phyloP scores from a whole-genome alignment of 2,888 invertebrate species.

The Epistrophe grossulariae region DNA sequence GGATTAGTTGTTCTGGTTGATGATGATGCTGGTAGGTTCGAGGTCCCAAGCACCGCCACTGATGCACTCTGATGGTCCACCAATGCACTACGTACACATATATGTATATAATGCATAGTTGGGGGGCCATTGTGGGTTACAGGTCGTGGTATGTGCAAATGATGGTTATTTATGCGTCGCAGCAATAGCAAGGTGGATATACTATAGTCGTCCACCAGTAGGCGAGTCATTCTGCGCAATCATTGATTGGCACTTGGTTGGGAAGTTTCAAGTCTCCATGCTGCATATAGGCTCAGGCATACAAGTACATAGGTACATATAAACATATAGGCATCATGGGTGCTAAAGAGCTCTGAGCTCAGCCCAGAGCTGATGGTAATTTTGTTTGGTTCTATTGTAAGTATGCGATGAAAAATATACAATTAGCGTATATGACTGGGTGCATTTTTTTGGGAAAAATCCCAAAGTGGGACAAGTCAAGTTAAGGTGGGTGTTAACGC shows the following conservation, averaged over 20 bases:
- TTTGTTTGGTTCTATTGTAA: conserved; percentile 39
- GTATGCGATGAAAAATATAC: conserved; percentile 8
- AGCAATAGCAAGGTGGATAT: conserved; percentile 64
- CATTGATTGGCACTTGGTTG: conserved; percentile 68
- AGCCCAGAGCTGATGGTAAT: neutral
- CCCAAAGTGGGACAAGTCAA: conserved; percentile 56
- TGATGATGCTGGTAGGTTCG: conserved; percentile 60
- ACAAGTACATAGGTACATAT: too few species aligned
- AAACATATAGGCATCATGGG: neutral
- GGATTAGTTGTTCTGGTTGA: conserved; percentile 74
- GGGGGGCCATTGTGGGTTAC: conserved; percentile 66
- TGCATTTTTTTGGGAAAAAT: conserved; percentile 56
- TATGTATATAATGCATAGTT: conserved; percentile 8
- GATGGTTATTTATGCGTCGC: conserved; percentile 76
- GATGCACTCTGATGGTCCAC: neutral
- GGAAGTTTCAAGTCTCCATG: conserved; percentile 26
- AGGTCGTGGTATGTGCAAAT: conserved; percentile 76
- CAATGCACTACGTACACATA: neutral
- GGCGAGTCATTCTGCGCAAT: conserved; percentile 66
- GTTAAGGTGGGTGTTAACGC: conserved; percentile 58
- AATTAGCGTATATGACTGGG: conserved; percentile 63
- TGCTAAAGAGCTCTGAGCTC: conserved; percentile 41
- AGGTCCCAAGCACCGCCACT: conserved; percentile 2
- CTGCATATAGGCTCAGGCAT: neutral
- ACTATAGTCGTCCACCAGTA: conserved; percentile 14